Evolutionary conservation across 2,888 invertebrate genomes (phyloP).

Genomic region (Xanthostigma xanthostigma): DNA sequence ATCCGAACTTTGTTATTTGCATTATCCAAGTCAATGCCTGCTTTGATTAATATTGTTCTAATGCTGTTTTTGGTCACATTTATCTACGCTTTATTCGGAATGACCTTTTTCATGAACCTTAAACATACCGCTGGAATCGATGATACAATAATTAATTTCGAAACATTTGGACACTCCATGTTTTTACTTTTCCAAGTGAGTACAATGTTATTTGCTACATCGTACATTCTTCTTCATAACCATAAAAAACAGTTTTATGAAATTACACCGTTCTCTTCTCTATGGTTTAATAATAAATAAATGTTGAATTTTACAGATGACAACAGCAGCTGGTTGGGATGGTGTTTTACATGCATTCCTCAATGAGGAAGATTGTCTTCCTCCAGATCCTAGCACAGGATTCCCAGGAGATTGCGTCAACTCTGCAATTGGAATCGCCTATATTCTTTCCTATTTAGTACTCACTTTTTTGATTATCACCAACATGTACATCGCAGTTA

Average conservation of each 20-base stretch:
- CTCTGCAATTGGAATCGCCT: constrained; percentile 87
- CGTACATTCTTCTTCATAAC: not conserved
- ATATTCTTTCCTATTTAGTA: constrained; percentile 88
- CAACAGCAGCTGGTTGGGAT: constrained; percentile 95
- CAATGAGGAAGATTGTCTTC: constrained; percentile 83
- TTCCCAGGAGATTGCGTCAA: constrained; percentile 87
- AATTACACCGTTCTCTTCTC: constrained; percentile 15
- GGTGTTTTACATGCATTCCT: constrained; percentile 89
- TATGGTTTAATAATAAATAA: constrained; percentile 6
- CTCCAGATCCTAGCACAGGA: constrained; percentile 79
- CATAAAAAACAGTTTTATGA: too few relatives aligned
- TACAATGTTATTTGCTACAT: not conserved
- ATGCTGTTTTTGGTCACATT: constrained; percentile 97
- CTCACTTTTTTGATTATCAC: constrained; percentile 97
- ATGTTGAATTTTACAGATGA: constrained; percentile 52
- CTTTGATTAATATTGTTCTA: constrained; percentile 96
- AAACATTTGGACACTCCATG: constrained; percentile 97
- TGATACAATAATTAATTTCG: constrained; percentile 96
- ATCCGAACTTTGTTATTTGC: constrained; percentile 95
- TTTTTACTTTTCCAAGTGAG: constrained; percentile 88
- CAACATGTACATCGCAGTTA: constrained; percentile 99
- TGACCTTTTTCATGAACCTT: constrained; percentile 99
- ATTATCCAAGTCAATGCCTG: constrained; percentile 95
- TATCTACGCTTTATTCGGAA: constrained; percentile 98
- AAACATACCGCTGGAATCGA: constrained; percentile 89